Conservation (phyloP, 2,888 invertebrate genomes). For the Eulithis prunata region DNA sequence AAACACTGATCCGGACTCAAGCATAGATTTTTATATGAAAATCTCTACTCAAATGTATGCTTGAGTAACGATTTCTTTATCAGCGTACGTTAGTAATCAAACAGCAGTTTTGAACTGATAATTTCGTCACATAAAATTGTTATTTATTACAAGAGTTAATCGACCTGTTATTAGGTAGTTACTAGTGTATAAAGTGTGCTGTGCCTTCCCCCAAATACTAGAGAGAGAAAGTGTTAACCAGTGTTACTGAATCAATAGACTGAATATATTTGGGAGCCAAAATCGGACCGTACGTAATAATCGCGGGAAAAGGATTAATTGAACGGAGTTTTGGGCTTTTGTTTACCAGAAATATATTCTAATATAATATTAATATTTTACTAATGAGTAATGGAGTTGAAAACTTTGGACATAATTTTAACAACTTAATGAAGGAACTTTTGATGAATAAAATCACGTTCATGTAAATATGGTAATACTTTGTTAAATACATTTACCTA, state of each 20-base stretch:
- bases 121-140: constrained; percentile 5
- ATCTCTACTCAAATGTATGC: too few species aligned
- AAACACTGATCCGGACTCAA: too few species aligned
- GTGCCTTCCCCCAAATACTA: constrained; percentile 28
- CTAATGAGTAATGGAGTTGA: too few species aligned
- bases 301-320: constrained; percentile 45
- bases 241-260: constrained; percentile 24
- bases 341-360: constrained; percentile 18
- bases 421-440: too few species aligned
- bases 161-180: constrained; percentile 29
- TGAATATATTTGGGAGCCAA: constrained; percentile 37
- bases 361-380: too few species aligned
- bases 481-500: too few species aligned
- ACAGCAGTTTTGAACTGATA: not conserved
- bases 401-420: too few species aligned
- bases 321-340: constrained; percentile 6
- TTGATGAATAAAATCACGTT: too few species aligned
- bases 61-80: too few species aligned
- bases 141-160: constrained; percentile 6
- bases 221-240: constrained; percentile 29
- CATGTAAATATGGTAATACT: too few species aligned
- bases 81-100: too few species aligned
- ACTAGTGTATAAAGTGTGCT: constrained; percentile 23
- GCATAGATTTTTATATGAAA: too few species aligned
- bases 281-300: constrained; percentile 41